Evolutionary conservation across 2,888 invertebrate genomes (phyloP).

Genomic region (Ophion obscuratus): DNA sequence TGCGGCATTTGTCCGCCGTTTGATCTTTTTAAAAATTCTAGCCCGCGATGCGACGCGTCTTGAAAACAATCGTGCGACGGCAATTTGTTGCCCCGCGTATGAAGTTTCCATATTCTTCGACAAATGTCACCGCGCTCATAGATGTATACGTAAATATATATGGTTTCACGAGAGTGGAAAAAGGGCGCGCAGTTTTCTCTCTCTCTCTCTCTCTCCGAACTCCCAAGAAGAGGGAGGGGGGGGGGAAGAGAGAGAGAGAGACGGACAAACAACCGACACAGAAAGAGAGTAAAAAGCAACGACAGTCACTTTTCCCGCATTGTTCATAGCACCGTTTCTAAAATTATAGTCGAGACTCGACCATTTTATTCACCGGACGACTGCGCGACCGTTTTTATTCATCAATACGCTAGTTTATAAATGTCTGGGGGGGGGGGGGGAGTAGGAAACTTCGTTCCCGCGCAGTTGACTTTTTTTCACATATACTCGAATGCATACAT

Average conservation of each 20-base stretch:
- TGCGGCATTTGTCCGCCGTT: neutral
- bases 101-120: neutral
- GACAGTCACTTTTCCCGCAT: slow-evolving; percentile 13
- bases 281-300: slow-evolving; percentile 14
- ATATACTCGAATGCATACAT: neutral
- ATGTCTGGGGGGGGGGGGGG: neutral
- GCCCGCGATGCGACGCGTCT: neutral
- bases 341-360: slow-evolving; percentile 32
- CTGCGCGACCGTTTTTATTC: slow-evolving; percentile 14
- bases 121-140: slow-evolving; percentile 19
- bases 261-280: slow-evolving; percentile 18
- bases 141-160: neutral
- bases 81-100: neutral
- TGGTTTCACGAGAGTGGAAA: slow-evolving; percentile 11
- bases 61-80: slow-evolving; percentile 5
- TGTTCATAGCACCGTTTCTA: slow-evolving; percentile 25
- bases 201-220: neutral
- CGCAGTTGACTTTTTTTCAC: slow-evolving; percentile 9
- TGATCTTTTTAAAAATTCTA: neutral
- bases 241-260: neutral
- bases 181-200: neutral
- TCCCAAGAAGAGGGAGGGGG: neutral
- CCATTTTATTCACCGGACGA: slow-evolving; percentile 23
- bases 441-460: slow-evolving; percentile 13
- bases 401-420: slow-evolving; percentile 27